phyloP scores from a whole-genome alignment of 2,797 vertebrate genomes.

The Calcarius lapponicus region DNA sequence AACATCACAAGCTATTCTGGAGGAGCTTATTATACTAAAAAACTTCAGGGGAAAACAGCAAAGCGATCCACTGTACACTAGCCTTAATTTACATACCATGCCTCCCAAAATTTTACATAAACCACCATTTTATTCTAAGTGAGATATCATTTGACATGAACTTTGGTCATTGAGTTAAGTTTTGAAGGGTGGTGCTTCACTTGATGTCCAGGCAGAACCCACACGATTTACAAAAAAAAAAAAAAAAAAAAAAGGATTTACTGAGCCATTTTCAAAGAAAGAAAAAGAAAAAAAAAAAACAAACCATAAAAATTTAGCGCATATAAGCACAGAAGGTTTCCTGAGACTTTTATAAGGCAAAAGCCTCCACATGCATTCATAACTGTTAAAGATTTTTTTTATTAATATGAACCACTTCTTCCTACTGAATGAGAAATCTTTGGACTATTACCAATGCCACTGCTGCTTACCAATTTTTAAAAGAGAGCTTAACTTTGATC shows the following conservation, averaged over 20 bases:
- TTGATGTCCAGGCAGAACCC: neutral
- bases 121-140: neutral
- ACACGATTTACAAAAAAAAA: neutral
- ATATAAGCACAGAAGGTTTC: neutral
- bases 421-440: neutral
- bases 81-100: neutral
- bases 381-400: neutral
- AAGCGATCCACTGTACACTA: neutral
- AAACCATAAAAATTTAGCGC: neutral
- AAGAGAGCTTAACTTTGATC: slow-evolving; percentile 21
- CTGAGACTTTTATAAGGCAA: neutral
- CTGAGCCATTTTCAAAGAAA: neutral
- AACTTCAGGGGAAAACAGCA: neutral
- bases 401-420: neutral
- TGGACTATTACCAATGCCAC: neutral
- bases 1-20: neutral
- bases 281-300: too few relatives aligned
- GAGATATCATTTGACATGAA: neutral
- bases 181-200: neutral
- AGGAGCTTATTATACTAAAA: neutral
- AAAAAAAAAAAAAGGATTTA: neutral
- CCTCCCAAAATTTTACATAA: neutral
- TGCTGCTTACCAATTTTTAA: slow-evolving; percentile 9
- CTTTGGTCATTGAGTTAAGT: neutral
- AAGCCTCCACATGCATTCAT: neutral